Conservation (phyloP, 64 coral and sea anemone genomes). For the Pachyseris speciosa region DNA sequence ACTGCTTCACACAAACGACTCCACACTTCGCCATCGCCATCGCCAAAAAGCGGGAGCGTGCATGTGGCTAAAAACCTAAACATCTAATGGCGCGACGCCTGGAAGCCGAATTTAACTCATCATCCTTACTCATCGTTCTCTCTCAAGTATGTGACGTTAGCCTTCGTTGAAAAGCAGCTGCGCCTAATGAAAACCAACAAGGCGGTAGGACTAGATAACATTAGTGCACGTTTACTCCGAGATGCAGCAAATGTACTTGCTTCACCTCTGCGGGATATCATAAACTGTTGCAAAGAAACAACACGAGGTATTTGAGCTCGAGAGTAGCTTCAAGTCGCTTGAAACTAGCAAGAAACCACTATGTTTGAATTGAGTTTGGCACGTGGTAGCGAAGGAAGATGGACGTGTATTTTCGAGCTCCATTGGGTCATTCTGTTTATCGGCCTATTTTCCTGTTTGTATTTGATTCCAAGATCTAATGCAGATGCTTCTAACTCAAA, state of each 20-base stretch:
- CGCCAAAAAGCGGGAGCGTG: background rate
- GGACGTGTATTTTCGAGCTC: too few species aligned
- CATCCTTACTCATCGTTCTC: too few species aligned
- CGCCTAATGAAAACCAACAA: slow-evolving; percentile 12
- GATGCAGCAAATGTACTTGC: too few species aligned
- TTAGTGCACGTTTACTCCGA: too few species aligned
- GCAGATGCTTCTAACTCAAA: too few species aligned
- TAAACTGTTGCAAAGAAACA: slow-evolving; percentile 51
- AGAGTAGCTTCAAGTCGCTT: slow-evolving; percentile 26
- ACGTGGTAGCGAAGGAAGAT: too few species aligned
- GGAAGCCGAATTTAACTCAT: background rate
- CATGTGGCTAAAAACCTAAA: slow-evolving; percentile 29
- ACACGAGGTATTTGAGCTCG: slow-evolving; percentile 50
- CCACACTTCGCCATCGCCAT: background rate
- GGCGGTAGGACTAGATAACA: background rate
- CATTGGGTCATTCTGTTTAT: too few species aligned
- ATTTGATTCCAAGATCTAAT: too few species aligned
- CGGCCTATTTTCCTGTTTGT: too few species aligned
- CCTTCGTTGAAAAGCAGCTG: background rate
- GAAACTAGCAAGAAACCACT: background rate
- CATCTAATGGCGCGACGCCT: background rate
- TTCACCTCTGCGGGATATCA: too few species aligned
- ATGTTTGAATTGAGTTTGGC: slow-evolving; percentile 69
- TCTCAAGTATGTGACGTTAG: too few species aligned
- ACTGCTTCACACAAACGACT: background rate